Base-by-base conservation (phyloP, 2,113 vertebrate species). In the Oncorhynchus clarkii region DNA sequence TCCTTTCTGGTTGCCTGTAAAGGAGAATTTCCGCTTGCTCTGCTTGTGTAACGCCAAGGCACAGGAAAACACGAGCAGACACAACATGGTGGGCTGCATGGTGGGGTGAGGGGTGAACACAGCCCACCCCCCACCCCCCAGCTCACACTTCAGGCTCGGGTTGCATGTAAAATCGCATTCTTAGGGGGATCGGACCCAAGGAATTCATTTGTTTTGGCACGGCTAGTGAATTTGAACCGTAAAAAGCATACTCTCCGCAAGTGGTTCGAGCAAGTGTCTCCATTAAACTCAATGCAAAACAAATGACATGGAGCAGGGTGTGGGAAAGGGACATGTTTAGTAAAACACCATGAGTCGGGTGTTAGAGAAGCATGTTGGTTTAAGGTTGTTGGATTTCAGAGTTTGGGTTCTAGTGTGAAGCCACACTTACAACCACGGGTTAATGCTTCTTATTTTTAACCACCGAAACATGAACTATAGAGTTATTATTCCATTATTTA, bases 111-210 rank as follows among this genome's bases (percentile, higher is more conserved):
- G 39, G 39, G 39, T 45, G 39, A 45, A 45, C 39, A 45, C 2
- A 45, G 86, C 92, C 92, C 91, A 94, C 92, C 88, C 92, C 89
- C 93, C 62, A 65, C 2, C 90, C 88, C 93, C 90, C 87, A 92
- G 76, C 91, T 85, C 85, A 90, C 90, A 89, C 89, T 90, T 92
- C 88, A 92, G 90, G 90, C 89, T 92, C 86, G 81, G 87, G 90
- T 93, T 92, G 90, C 91, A 91, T 88, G 87, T 90, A 91, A 88
- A 91, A 90, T 91, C 89, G 80, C 86, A 84, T 84, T 88, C 88
- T 79, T 77, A 45, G 9, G 83, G 81, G 79, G 78, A 83, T 82
- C 24, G 85, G 82, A 85, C 78, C 85, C 86, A 45, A 87, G 87
- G 89, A 87, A 90, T 90, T 89, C 89, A 89, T 91, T 20, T 92